These are phyloP conservation scores for Tauraco hartlaubi DNA, from an alignment of 2,797 vertebrate genomes.

Conservation along the genomic window DNA sequence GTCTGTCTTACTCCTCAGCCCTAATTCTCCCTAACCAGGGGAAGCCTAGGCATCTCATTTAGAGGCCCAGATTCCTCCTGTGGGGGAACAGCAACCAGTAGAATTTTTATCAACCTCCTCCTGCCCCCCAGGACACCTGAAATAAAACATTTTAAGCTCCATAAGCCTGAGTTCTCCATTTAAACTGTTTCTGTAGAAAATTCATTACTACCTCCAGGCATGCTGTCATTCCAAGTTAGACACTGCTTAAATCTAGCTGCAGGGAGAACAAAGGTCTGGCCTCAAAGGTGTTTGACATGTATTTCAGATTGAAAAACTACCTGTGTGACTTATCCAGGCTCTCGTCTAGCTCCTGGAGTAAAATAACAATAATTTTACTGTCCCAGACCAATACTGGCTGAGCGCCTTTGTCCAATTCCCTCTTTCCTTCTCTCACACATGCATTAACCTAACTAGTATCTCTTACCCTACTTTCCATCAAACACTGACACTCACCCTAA, in stretches of 20 bases:
- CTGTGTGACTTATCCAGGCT: background rate
- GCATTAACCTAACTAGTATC: background rate
- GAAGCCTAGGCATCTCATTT: background rate
- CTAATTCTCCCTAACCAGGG: rapidly evolving
- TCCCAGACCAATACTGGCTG: background rate
- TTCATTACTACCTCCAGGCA: background rate
- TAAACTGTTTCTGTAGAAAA: background rate
- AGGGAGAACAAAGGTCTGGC: background rate
- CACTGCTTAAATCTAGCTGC: background rate
- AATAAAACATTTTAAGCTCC: background rate
- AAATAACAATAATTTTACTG: background rate
- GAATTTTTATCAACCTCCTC: background rate
- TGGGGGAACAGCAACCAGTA: rapidly evolving
- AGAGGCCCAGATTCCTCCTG: background rate
- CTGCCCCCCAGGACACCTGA: background rate
- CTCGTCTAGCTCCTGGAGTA: background rate
- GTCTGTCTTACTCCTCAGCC: background rate
- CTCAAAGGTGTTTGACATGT: background rate
- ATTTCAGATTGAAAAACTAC: background rate
- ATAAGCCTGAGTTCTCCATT: background rate
- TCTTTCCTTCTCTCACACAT: background rate
- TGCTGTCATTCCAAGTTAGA: background rate
- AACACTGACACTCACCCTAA: background rate
- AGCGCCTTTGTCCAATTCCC: background rate
- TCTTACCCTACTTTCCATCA: background rate